Evolutionary conservation across 1,140 invertebrate species (phyloP), one percentile per base, ranked within the genome.

Genomic region (Orchestia grillus): DNA sequence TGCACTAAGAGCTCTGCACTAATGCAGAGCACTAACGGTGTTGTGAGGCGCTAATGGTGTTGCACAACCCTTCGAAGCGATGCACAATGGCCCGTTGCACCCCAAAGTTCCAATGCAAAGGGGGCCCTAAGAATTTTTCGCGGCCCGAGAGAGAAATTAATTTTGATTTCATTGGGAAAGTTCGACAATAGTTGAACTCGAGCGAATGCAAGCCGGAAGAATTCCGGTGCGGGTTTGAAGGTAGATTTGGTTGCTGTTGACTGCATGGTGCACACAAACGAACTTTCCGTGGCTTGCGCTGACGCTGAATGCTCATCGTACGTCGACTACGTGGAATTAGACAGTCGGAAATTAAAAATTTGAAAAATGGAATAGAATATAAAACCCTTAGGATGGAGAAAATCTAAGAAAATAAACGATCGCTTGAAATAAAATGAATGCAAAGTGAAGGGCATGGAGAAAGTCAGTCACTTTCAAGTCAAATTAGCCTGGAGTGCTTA

Each of bases 1-100:
- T 94, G 92, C 92, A 47, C 92, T 94, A 45, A 94, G 92, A 45
- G 92, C 92, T 45, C 92, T 94, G 92, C 43, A 94, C 92, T 94
- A 94, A 94, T 94, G 92, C 88, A 90, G 11, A 94, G 44, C 43
- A 40, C 92, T 94, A 47, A 94, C 44, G 92, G 92, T 94, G 92
- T 94, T 94, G 92, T 44, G 44, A 44, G 44, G 92, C 43, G 43
- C 92, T 94, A 94, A 94, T 94, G 92, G 92, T 94, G 92, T 47
- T 47, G 92, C 44, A 47, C 92, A 94, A 45, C 92, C 92, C 92
- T 94, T 45, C 43, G 40, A 53, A 94, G 92, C 47, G 92, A 94
- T 94, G 92, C 92, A 94, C 92, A 94, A 94, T 94, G 92, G 92
- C 43, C 92, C 92, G 92, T 94, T 94, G 44, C 92, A 94, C 92